Evolutionary conservation across 2,797 vertebrate genomes (phyloP).

Genomic region (Limnodromus scolopaceus): DNA sequence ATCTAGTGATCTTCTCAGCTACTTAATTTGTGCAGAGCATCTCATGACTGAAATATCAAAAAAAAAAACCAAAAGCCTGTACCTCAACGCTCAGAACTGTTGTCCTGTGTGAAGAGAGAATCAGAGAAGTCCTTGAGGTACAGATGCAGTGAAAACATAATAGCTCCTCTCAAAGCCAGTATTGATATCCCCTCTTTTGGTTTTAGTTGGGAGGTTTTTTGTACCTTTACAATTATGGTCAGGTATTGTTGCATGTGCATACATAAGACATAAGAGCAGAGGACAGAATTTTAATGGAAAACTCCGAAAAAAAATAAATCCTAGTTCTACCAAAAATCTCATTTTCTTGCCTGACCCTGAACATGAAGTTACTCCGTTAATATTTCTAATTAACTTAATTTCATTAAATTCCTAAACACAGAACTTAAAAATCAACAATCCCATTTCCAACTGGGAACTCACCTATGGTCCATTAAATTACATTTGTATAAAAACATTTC

Average conservation of each 20-base stretch:
- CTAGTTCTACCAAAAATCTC: neutral
- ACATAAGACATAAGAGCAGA: neutral
- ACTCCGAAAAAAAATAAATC: neutral
- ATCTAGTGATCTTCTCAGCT: too few species aligned
- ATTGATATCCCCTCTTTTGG: neutral
- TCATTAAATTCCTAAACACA: neutral
- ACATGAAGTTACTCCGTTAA: neutral
- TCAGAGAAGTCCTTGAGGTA: neutral
- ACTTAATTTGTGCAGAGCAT: neutral
- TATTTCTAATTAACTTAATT: neutral
- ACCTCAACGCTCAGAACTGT: neutral
- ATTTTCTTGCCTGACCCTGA: neutral
- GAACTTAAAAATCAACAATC: neutral
- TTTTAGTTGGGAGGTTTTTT: neutral
- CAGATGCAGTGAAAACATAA: neutral
- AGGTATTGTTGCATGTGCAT: neutral
- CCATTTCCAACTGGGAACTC: neutral
- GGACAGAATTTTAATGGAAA: neutral
- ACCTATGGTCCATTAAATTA: neutral
- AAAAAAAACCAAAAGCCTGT: neutral
- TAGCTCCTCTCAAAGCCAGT: neutral
- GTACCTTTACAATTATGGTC: neutral
- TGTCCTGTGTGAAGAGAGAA: neutral
- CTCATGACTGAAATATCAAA: neutral
- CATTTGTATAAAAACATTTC: neutral